phyloP scores from a whole-genome alignment of 2,797 vertebrate species.

The Pseudochaenichthys georgianus region DNA sequence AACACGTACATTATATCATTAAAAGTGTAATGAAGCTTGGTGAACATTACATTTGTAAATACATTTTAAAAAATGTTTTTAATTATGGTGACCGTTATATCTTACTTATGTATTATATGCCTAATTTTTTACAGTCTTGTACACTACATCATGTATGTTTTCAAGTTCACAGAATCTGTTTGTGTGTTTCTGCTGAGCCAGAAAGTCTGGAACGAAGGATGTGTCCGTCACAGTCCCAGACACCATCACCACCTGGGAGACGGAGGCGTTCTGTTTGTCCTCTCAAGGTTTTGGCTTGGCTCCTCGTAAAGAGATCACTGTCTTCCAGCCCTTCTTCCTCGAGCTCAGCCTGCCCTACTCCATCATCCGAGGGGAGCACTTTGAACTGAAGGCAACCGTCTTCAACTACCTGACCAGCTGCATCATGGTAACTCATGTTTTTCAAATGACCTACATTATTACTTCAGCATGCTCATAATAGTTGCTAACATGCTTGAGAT shows the following conservation, averaged over 20 bases:
- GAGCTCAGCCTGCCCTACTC: constrained; percentile 86
- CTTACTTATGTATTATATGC: too few relatives aligned
- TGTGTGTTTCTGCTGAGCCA: constrained; percentile 58
- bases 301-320: constrained; percentile 69
- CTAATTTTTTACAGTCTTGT: too few relatives aligned
- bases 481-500: not conserved
- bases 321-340: constrained; percentile 89
- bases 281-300: constrained; percentile 83
- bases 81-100: too few relatives aligned
- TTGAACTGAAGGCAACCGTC: constrained; percentile 82
- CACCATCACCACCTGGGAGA: constrained; percentile 86
- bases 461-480: not conserved
- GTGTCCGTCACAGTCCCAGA: constrained; percentile 78
- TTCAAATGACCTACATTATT: not conserved
- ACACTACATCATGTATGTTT: not conserved
- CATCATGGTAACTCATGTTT: constrained; percentile 79
- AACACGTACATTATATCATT: too few relatives aligned
- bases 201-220: constrained; percentile 63
- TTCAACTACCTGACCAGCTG: constrained; percentile 83
- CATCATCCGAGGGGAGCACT: constrained; percentile 85
- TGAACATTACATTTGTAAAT: too few relatives aligned
- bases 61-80: too few relatives aligned
- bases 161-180: not conserved
- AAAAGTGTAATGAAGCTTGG: too few relatives aligned
- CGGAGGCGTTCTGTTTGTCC: constrained; percentile 82